Base-by-base conservation (phyloP, 2,113 vertebrate species). In the Gobio gobio region DNA sequence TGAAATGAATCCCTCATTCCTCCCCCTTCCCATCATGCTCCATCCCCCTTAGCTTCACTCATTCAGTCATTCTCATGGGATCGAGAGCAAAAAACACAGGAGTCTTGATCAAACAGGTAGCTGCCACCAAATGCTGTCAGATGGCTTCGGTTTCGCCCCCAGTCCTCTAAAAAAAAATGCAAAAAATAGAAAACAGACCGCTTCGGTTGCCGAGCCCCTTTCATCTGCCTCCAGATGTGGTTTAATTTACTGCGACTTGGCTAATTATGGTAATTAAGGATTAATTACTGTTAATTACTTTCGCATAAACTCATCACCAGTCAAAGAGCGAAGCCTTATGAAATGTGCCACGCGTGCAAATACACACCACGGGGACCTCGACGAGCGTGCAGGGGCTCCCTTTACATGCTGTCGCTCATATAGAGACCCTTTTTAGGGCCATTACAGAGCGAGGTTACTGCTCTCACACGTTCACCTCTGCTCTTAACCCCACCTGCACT, bases 191-290 rank as follows among this genome's bases (percentile, higher is more conserved):
- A 83, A 92, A 93, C 94, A 93, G 90, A 93, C 94, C 92, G 93
- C 95, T 91, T 96, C 92, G 92, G 66, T 95, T 93, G 92, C 83
- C 93, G 95, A 95, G 93, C 95, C 96, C 95, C 86, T 90, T 91
- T 96, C 96, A 94, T 96, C 95, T 96, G 96, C 96, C 92, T 98
- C 98, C 97, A 99, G 98, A 99, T 99, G 98, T 99, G 97, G 96
- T 97, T 99, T 99, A 99, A 99, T 99, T 99, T 99, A 99, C 97
- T 99, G 98, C 97, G 96, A 98, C 98, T 99, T 96, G 95, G 97
- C 97, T 99, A 99, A 99, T 99, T 99, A 98, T 97, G 97, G 97
- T 99, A 99, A 99, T 99, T 99, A 99, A 99, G 97, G 97, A 99
- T 99, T 99, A 99, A 99, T 99, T 99, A 97, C 97, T 97, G 97